Percentiles rank a stretch among this genome's conserved stretches.
phyloP scores from a whole-genome alignment of 2,797 vertebrate species.

The Galagoides demidoff region DNA sequence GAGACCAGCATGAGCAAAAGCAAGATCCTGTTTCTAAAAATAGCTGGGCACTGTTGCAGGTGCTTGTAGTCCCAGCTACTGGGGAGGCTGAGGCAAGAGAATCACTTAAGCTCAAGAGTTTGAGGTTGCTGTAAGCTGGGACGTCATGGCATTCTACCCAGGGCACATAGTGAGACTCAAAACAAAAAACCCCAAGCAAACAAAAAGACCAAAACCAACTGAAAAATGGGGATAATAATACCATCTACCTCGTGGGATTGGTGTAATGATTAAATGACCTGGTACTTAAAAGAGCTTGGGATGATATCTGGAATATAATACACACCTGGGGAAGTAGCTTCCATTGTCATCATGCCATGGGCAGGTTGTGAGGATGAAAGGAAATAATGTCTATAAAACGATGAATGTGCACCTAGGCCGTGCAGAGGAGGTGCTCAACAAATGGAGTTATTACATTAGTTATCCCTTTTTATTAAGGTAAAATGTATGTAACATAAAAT shows the following conservation, averaged over 20 bases:
- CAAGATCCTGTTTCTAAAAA: too few species aligned
- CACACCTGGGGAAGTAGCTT: not conserved
- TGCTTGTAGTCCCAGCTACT: too few species aligned
- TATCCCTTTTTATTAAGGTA: not conserved
- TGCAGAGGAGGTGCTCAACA: not conserved
- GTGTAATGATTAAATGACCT: not conserved
- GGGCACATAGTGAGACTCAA: too few species aligned
- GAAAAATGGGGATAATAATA: not conserved
- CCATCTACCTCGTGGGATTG: not conserved
- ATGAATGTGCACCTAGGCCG: not conserved
- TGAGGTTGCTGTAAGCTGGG: too few species aligned
- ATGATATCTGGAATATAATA: not conserved
- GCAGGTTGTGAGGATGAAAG: not conserved
- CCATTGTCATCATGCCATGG: not conserved
- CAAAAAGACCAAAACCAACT: too few species aligned
- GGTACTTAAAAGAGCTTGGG: not conserved
- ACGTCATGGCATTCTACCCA: too few species aligned
- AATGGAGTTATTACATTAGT: not conserved
- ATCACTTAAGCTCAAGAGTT: too few species aligned
- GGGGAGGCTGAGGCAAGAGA: too few species aligned
- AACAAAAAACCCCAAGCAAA: too few species aligned
- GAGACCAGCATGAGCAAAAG: too few species aligned
- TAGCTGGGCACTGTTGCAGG: too few species aligned
- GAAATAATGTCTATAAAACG: not conserved
- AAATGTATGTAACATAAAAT: not conserved